A percentile compares a stretch with the other conserved stretches of the same genome.
Conservation (phyloP, 2,888 invertebrate genomes). For the Parapristionchus giblindavisi region DNA sequence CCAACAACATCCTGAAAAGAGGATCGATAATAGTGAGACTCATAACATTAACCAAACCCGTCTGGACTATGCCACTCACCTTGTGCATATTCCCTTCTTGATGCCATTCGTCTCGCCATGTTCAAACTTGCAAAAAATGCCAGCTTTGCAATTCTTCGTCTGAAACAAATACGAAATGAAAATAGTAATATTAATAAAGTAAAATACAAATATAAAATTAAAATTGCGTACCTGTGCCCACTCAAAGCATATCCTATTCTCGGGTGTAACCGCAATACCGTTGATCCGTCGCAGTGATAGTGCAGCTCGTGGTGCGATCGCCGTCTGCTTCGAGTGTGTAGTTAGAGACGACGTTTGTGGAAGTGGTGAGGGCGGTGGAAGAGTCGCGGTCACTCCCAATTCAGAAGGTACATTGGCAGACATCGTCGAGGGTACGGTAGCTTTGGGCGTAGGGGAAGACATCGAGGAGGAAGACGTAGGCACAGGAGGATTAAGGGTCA, state of each 20-base stretch:
- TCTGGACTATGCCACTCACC: constrained; percentile 40
- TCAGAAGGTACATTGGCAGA: not conserved
- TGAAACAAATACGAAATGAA: not conserved
- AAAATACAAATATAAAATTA: not conserved
- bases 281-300: constrained; percentile 28
- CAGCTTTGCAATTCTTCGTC: constrained; percentile 39
- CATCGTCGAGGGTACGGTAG: not conserved
- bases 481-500: no score
- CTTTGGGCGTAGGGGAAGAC: no score
- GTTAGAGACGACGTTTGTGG: no score
- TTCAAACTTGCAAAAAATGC: constrained; percentile 53
- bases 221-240: constrained; percentile 17
- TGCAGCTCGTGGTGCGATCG: constrained; percentile 23
- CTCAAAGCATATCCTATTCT: constrained; percentile 30
- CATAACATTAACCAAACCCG: not conserved
- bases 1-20: constrained; percentile 16
- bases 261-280: constrained; percentile 11
- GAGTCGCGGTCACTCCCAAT: not conserved
- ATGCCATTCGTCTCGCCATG: constrained; percentile 49
- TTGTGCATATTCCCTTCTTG: constrained; percentile 45
- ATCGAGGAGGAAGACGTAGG: no score
- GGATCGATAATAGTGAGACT: not conserved
- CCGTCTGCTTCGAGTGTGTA: not conserved
- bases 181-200: not conserved
- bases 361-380: not conserved